Base-by-base conservation (phyloP, 1,140 invertebrate species). In the Diplogasteroides magnus region DNA sequence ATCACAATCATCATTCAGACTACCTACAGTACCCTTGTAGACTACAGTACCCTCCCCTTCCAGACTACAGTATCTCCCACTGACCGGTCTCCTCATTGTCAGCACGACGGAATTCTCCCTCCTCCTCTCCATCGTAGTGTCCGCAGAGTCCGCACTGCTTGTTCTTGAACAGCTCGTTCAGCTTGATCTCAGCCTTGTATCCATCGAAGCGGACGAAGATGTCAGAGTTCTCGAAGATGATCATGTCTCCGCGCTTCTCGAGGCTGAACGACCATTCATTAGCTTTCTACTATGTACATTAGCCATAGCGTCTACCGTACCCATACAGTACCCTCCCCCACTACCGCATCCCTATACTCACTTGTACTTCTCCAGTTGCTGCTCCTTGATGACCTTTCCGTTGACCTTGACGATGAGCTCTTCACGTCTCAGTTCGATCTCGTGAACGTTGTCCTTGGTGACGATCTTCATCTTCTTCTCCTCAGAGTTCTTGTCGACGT, bases 201-300 rank as follows among this genome's bases (percentile, higher is more conserved):
- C 76, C 76, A 59, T 77, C 71, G 74, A 77, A 77, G 29, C 61
- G 48, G 64, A 77, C 76, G 13, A 64, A 55, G 48, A 78, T 48
- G 27, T 68, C 69, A 28, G 27, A 57, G 15, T 64, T 61, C 28
- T 76, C 68, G 31, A 76, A 48, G 37, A 67, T 59, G 66, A 74
- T 48, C 1, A 25, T 13, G 14, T 75, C 63, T 61, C 64, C 68
- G 37, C 69, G 64, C 56, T 57, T 60, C 31, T 76, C 64, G 26
- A 76, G 65, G 28, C 66, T 67, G 61, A 67, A 65, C 28, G 26
- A 19, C 1, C n/a, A 37, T 2, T 62, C 2, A 31, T 71, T 71
- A 56, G 31, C 61, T n/a, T n/a, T 26, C 29, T n/a, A 25, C 6
- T 48, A 27, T 19, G 13, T 27, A 31, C 27, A 27, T 75, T 23